These are phyloP conservation scores for Mixornis gularis DNA, from an alignment of 2,113 vertebrate genomes.

Conservation along the genomic window DNA sequence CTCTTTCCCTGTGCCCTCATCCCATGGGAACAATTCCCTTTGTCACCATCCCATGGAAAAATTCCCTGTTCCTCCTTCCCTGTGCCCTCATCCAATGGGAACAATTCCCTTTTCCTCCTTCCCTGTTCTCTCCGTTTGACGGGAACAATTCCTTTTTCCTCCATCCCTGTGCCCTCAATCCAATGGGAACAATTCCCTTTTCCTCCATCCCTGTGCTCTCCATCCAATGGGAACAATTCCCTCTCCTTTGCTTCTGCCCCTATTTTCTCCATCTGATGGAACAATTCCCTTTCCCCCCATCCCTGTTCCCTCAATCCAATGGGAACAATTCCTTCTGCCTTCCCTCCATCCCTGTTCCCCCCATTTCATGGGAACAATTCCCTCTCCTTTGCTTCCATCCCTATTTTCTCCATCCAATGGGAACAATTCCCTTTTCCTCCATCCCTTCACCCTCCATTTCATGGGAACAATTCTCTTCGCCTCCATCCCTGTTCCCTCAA, in stretches of 20 bases:
- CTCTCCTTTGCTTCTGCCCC: not conserved
- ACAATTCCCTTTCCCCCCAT: not conserved
- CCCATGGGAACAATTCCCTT: not conserved
- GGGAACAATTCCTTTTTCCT: not conserved
- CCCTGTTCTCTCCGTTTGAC: not conserved
- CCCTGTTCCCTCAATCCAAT: fast-evolving
- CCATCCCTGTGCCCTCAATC: fast-evolving
- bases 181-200: not conserved
- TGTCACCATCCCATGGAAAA: too few relatives aligned
- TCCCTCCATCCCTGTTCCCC: fast-evolving
- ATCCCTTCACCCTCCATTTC: too few relatives aligned
- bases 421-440: not conserved
- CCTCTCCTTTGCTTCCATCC: too few relatives aligned
- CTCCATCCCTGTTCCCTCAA: not conserved
- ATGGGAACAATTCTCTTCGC: not conserved
- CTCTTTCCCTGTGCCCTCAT: too few relatives aligned
- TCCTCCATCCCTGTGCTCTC: too few relatives aligned
- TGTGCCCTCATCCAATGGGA: fast-evolving
- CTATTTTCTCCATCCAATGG: not conserved
- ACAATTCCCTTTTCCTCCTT: not conserved
- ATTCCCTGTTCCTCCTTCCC: not conserved
- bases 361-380: not conserved
- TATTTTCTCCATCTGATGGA: fast-evolving
- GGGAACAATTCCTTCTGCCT: not conserved
- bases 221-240: not conserved